These are phyloP conservation scores for Parthenolecanium corni DNA, from an alignment of 2,888 invertebrate species.

Conservation along the genomic window DNA sequence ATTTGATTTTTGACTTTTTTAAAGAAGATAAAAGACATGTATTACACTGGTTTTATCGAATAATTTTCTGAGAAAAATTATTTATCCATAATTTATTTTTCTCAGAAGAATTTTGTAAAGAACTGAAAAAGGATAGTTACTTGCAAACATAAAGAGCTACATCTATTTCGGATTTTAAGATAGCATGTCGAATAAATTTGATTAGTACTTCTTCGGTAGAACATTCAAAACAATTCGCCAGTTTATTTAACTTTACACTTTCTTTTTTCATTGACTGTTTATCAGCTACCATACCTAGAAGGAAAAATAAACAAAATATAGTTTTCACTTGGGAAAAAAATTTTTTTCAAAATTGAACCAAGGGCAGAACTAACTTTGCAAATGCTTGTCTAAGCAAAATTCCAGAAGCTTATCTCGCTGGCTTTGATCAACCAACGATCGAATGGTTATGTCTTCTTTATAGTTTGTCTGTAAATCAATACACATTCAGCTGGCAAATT, in stretches of 20 bases:
- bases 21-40: too few species aligned
- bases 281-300: slow-evolving; percentile 2
- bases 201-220: slow-evolving; percentile 14
- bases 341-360: too few species aligned
- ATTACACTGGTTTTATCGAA: too few species aligned
- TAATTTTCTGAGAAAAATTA: too few species aligned
- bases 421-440: background rate
- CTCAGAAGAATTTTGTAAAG: too few species aligned
- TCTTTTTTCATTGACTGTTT: slow-evolving; percentile 6
- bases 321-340: background rate
- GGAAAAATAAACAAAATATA: background rate
- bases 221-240: slow-evolving; percentile 8
- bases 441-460: background rate
- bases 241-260: slow-evolving; percentile 1
- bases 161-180: background rate
- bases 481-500: background rate
- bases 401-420: background rate
- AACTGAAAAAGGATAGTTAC: background rate
- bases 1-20: too few species aligned
- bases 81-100: too few species aligned
- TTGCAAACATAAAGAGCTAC: background rate
- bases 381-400: background rate
- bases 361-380: slow-evolving; percentile 2
- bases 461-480: background rate
- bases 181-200: slow-evolving; percentile 1